These are phyloP conservation scores for Ceratina calcarata DNA, from an alignment of 1,140 invertebrate genomes.

Conservation along the genomic window DNA sequence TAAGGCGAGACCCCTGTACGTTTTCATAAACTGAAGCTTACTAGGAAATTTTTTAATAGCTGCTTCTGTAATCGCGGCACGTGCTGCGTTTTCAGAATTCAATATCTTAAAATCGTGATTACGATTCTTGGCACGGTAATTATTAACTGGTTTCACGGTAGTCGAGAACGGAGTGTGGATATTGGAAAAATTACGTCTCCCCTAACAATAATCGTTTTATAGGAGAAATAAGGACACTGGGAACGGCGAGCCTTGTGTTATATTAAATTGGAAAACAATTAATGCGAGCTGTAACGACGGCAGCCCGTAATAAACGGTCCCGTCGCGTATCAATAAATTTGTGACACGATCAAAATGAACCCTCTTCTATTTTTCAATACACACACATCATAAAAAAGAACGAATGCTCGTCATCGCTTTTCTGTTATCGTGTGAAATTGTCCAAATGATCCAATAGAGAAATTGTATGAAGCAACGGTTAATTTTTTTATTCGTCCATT, in stretches of 20 bases:
- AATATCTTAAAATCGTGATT: too few species aligned
- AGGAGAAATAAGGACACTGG: neutral
- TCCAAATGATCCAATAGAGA: too few species aligned
- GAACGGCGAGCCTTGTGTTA: neutral
- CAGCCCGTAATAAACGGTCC: slow-evolving; percentile 15
- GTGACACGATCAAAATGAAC: neutral
- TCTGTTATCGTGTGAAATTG: slow-evolving; percentile 11
- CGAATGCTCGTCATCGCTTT: neutral
- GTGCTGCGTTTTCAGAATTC: too few species aligned
- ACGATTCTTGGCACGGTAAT: too few species aligned
- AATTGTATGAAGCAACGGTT: too few species aligned
- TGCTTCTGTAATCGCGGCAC: too few species aligned
- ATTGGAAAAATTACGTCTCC: slow-evolving; percentile 1
- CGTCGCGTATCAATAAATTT: neutral
- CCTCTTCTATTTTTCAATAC: neutral
- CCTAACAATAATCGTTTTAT: slow-evolving; percentile 26
- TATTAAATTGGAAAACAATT: slow-evolving; percentile 49
- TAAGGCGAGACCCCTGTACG: too few species aligned
- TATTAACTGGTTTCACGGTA: neutral
- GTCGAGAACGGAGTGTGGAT: neutral
- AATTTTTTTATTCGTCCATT: too few species aligned
- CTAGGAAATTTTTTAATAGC: too few species aligned
- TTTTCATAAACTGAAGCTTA: too few species aligned
- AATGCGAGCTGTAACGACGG: neutral
- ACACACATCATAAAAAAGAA: too few species aligned